Evolutionary conservation across 92 coral and sea anemone genomes (phyloP).

Genomic region (Siderastrea siderea): DNA sequence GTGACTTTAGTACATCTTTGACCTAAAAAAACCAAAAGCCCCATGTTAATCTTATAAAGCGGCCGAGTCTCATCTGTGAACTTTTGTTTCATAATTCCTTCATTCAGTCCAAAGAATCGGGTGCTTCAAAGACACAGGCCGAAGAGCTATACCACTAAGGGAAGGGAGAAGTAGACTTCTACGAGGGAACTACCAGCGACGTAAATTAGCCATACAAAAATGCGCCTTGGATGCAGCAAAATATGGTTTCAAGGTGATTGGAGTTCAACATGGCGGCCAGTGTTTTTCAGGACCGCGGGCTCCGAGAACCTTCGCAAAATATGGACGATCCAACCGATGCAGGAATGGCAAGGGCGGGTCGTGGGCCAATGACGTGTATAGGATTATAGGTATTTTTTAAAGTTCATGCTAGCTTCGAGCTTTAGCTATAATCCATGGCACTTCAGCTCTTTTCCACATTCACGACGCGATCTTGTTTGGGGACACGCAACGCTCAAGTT

Average conservation of each 20-base stretch:
- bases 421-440: too few species aligned
- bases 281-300: constrained; percentile 71
- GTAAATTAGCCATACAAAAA: constrained; percentile 35
- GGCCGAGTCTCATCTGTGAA: neutral
- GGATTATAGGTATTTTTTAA: constrained; percentile 12
- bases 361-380: constrained; percentile 74
- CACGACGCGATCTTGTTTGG: neutral
- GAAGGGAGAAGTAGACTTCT: constrained; percentile 34
- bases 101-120: constrained; percentile 35
- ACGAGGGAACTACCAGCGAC: constrained; percentile 30
- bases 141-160: constrained; percentile 29
- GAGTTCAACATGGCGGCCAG: constrained; percentile 66
- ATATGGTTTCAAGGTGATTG: constrained; percentile 49
- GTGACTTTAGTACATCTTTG: too few species aligned
- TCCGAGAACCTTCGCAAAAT: constrained; percentile 58
- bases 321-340: constrained; percentile 66
- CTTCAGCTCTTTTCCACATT: neutral
- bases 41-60: too few species aligned
- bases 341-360: constrained; percentile 70
- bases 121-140: constrained; percentile 36
- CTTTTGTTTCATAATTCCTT: neutral
- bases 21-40: too few species aligned
- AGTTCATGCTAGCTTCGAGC: neutral
- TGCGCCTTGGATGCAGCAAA: constrained; percentile 42
- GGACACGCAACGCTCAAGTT: neutral